Evolutionary conservation across 2,113 vertebrate species (phyloP), one percentile per base, ranked within the genome.

Genomic region (Myocastor coypus): DNA sequence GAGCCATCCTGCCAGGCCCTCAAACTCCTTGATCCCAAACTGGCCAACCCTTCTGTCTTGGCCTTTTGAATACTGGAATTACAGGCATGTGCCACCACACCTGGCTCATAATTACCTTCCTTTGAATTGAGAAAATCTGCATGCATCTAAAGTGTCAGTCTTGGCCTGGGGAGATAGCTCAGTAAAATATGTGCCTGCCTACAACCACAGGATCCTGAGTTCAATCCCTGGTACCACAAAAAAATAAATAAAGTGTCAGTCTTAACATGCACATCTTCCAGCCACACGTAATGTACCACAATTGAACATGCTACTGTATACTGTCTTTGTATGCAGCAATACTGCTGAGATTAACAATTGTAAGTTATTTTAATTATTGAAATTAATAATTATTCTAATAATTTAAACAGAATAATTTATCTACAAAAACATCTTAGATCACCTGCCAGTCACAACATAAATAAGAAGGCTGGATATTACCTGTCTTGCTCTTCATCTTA

Each of bases 371-470:
- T 37, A 75, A 86, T 30, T 68, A 85, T 12, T 85, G 77, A 88
- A 73, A 81, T 50, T 75, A 66, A 78, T 69, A 78, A 89, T 59
- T 52, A 92, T 92, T 95, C 84, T 84, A 92, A 12, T 68, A 88
- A 73, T 5, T 89, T 14, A 78, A 57, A 59, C 84, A 66, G 89
- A 94, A 73, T 37, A 69, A 78, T 42, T 77, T 37, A 64, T 26
- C 32, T 42, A 14, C 16, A 40, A 42, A 87, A 78, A 13, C 63
- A 46, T 42, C 40, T 75, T 12, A 10, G 5, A 42, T 42, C 37
- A 42, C 11, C 71, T 75, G 37, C 71, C 37, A 75, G 40, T 34
- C 6, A 80, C 61, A 30, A 30, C 0, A 2, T 6, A 57, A 30
- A 42, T 37, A 52, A 22, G 14, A 32, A 42, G 2, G 4, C 32